Base-by-base conservation (phyloP, 2,113 vertebrate species). In the Thryonomys swinderianus region DNA sequence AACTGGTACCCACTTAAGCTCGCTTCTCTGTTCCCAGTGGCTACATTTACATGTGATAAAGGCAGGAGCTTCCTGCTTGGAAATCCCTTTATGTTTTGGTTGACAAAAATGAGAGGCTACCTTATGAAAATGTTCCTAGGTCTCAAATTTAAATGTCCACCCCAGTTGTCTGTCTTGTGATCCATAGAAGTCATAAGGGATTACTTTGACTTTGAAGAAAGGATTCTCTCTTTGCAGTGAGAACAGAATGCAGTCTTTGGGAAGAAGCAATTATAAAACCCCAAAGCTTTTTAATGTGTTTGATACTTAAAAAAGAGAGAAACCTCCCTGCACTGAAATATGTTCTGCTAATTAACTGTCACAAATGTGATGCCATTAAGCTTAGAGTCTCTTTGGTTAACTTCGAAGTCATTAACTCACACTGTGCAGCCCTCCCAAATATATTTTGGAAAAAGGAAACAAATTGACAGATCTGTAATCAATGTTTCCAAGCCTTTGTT, bases 331-430 rank as follows among this genome's bases (percentile, higher is more conserved):
- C 59, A 67, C 34, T 95, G 80, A 95, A 96, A 91, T 95, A 96
- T 96, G 96, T 96, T 96, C 91, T 96, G 88, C 96, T 97, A 96
- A 97, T 97, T 95, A 96, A 96, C 91, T 91, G 91, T 96, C 97
- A 97, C 93, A 95, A 79, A 93, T 64, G 34, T 81, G 88, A 82
- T 96, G 76, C 66, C 74, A 85, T 96, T 95, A 93, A 91, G 57
- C 84, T 85, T 78, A 79, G 81, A 94, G n/a, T 87, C 85, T 90
- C 90, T 96, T 90, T 89, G n/a, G 95, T 96, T 96, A 92, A 95
- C 96, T 98, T 96, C 96, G 82, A 95, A 97, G 95, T 95, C 80
- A 94, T 95, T 97, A 97, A 83, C 84, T 88, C 59, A n/a, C 30
- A 79, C 64, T 87, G 62, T 45, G 59, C 42, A 40, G 30, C 73